These are phyloP conservation scores for Tadarida brasiliensis DNA, from an alignment of 2,797 vertebrate species.

Conservation along the genomic window DNA sequence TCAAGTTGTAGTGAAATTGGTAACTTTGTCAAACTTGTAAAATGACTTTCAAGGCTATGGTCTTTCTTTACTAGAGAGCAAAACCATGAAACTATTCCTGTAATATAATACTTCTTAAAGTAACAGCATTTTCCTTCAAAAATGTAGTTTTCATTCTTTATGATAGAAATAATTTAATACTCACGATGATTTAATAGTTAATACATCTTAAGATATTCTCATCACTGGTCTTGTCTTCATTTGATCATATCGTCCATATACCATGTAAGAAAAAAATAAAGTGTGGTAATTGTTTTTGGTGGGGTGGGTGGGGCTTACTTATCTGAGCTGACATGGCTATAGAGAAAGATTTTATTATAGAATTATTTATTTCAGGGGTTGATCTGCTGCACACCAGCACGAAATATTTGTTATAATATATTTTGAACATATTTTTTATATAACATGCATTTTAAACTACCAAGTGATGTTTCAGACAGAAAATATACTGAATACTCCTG, in stretches of 20 bases:
- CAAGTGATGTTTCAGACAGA: constrained; percentile 67
- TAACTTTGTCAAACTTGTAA: constrained; percentile 61
- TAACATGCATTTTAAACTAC: constrained; percentile 61
- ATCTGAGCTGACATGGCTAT: constrained; percentile 44
- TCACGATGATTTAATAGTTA: constrained; percentile 23
- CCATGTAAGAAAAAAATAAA: not conserved
- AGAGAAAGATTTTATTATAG: not conserved
- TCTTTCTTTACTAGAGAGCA: constrained; percentile 66
- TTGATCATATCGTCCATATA: not conserved
- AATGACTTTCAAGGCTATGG: constrained; percentile 68
- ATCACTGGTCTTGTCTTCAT: not conserved
- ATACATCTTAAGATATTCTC: constrained; percentile 27
- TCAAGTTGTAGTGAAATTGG: constrained; percentile 50
- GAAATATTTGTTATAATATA: constrained; percentile 56
- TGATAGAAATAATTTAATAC: constrained; percentile 59
- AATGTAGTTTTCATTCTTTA: constrained; percentile 49
- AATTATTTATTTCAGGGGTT: not conserved
- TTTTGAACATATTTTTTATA: constrained; percentile 63
- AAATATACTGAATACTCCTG: constrained; percentile 78
- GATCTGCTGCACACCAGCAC: constrained; percentile 49
- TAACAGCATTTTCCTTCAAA: constrained; percentile 69
- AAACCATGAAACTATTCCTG: constrained; percentile 70
- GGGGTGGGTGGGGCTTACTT: not conserved
- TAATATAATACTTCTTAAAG: constrained; percentile 70
- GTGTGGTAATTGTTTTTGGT: not conserved